Conservation (phyloP, 2,888 invertebrate species). For the Lasioglossum malachurum region DNA sequence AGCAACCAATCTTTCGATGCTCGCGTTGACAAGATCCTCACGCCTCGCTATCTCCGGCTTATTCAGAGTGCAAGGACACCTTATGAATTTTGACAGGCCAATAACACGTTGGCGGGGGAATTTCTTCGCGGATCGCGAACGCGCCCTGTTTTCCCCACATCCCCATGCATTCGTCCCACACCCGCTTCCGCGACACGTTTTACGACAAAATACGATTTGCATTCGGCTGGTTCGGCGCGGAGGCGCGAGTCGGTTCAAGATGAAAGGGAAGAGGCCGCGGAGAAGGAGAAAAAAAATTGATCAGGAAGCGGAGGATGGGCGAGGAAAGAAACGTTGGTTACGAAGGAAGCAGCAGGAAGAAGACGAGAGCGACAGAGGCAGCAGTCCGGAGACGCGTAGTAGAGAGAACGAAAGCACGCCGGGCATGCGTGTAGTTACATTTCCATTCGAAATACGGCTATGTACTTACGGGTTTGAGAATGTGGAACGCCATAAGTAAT, state of each 20-base stretch:
- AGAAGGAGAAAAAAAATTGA: neutral
- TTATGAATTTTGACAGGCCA: slow-evolving; percentile 49
- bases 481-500: slow-evolving; percentile 72
- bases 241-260: slow-evolving; percentile 58
- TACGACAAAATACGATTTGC: slow-evolving; percentile 75
- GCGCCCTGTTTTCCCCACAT: slow-evolving; percentile 8
- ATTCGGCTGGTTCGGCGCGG: slow-evolving; percentile 50
- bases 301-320: neutral
- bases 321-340: neutral
- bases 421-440: slow-evolving; percentile 61
- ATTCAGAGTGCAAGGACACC: neutral
- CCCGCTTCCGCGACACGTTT: slow-evolving; percentile 68
- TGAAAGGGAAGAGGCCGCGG: slow-evolving; percentile 71
- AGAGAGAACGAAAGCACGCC: slow-evolving; percentile 42
- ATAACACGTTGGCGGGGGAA: slow-evolving; percentile 22
- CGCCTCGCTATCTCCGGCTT: neutral
- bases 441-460: slow-evolving; percentile 63
- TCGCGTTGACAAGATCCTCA: neutral
- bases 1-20: neutral
- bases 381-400: neutral
- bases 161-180: neutral
- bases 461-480: slow-evolving; percentile 62
- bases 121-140: slow-evolving; percentile 32
- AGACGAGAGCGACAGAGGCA: slow-evolving; percentile 10
- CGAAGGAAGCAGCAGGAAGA: slow-evolving; percentile 20